Evolutionary conservation across 1,140 invertebrate species (phyloP).

Genomic region (Thaumatotibia leucotreta): DNA sequence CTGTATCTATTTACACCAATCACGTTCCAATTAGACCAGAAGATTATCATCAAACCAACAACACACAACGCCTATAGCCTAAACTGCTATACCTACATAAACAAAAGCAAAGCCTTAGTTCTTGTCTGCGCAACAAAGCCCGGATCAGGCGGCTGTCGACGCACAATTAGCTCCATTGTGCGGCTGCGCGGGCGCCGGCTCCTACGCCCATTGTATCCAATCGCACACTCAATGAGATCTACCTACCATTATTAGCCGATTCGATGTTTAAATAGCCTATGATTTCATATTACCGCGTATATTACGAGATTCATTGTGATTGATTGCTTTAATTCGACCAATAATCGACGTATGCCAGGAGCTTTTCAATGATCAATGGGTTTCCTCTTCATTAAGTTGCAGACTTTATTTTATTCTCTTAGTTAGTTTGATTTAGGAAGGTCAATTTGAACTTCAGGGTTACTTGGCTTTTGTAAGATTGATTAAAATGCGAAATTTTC

Average conservation of each 20-base stretch:
- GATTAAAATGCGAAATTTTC: too few species aligned
- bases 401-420: too few species aligned
- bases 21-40: too few species aligned
- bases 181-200: constrained; percentile 45
- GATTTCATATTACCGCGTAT: constrained; percentile 42
- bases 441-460: too few species aligned
- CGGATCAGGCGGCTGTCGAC: constrained; percentile 47
- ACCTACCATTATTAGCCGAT: constrained; percentile 44
- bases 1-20: too few species aligned
- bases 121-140: constrained; percentile 29
- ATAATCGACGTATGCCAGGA: constrained; percentile 39
- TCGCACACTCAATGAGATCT: constrained; percentile 47
- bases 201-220: constrained; percentile 59
- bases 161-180: constrained; percentile 69
- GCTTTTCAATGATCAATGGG: constrained; percentile 25
- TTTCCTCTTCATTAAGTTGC: background rate
- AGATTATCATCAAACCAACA: background rate
- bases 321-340: constrained; percentile 44
- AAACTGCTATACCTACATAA: background rate
- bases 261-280: constrained; percentile 52
- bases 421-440: too few species aligned
- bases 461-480: too few species aligned
- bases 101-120: constrained; percentile 12
- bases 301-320: constrained; percentile 46
- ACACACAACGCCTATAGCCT: background rate